Base-by-base conservation (phyloP, 2,797 vertebrate species). In the Acestrorhynchus altus region DNA sequence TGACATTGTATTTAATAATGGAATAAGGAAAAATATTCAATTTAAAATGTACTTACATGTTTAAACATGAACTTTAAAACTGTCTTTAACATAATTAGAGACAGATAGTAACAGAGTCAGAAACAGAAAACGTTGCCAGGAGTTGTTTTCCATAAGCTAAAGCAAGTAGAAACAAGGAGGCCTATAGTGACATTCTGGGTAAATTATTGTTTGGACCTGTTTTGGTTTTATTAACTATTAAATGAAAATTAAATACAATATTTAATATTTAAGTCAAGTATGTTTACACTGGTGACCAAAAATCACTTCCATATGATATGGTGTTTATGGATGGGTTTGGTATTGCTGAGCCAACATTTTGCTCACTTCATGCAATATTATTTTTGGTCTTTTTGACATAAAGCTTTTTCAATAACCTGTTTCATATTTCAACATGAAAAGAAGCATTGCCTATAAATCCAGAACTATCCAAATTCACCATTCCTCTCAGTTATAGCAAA, bases 401-500 rank as follows among this genome's bases (percentile, higher is more conserved):
- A 4, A 10, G 40, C 40, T 10, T 42, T 42, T 10, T 4, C 42
- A 44, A 1, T 44, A 44, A 2, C 42, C 42, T 9, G 8, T 9
- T 9, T 44, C 42, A 49, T 16, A 49, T 16, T 18, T 49, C 15
- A 51, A 20, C 4, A n/a, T 47, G 13, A 47, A 16, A 47, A 4
- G 49, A 52, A n/a, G 7, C 16, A 49, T 6, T 49, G 47, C 47
- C 47, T 13, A n/a, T 56, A 8, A 24, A 13, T 26, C 20, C 11
- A 56, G 20, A 20, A 24, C 22, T 22, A 24, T 56, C 52, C 1
- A 20, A 15, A 60, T 64, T 76, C n/a, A 46, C 20, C 12, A 46
- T 76, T 57, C 49, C 44, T 76, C 66, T 77, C 46, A 42, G 11
- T 69, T 40, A 60, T 18, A 20, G 42, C 44, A 31, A 76, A 40